These are phyloP conservation scores for Phymanthus crucifer DNA, from an alignment of 92 coral and sea anemone genomes.

Conservation along the genomic window DNA sequence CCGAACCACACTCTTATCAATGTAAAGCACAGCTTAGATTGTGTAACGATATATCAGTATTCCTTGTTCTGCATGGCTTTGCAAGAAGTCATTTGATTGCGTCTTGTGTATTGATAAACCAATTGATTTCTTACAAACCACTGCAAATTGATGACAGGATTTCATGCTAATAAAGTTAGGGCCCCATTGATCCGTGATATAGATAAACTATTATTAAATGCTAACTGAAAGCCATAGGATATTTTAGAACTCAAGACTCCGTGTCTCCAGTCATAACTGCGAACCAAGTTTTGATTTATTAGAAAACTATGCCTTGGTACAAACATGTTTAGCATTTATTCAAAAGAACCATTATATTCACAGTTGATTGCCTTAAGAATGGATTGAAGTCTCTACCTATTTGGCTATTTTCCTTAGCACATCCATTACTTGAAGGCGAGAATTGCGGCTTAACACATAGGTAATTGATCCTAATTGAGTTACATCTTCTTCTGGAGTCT, in stretches of 20 bases:
- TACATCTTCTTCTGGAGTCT: slow-evolving; percentile 1
- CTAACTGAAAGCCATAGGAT: slow-evolving; percentile 8
- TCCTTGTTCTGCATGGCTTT: no score
- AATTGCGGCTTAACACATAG: neutral
- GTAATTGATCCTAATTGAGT: neutral
- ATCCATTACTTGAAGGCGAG: neutral
- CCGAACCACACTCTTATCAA: neutral
- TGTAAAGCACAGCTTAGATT: neutral
- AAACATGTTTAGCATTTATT: neutral
- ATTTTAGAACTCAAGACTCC: slow-evolving; percentile 23
- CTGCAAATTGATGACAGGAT: neutral
- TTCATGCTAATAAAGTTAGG: slow-evolving; percentile 26
- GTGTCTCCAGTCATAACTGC: slow-evolving; percentile 19
- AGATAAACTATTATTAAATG: slow-evolving; percentile 8
- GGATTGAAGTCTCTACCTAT: neutral
- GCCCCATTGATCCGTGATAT: slow-evolving; percentile 10
- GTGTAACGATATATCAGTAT: no score
- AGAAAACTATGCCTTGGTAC: neutral
- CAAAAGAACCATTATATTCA: neutral
- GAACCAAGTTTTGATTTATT: neutral
- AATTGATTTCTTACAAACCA: neutral
- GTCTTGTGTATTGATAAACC: neutral
- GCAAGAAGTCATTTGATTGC: no score
- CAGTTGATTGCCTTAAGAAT: neutral
- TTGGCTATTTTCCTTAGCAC: neutral